phyloP scores from a whole-genome alignment of 2,797 vertebrate species.

The Luscinia luscinia region DNA sequence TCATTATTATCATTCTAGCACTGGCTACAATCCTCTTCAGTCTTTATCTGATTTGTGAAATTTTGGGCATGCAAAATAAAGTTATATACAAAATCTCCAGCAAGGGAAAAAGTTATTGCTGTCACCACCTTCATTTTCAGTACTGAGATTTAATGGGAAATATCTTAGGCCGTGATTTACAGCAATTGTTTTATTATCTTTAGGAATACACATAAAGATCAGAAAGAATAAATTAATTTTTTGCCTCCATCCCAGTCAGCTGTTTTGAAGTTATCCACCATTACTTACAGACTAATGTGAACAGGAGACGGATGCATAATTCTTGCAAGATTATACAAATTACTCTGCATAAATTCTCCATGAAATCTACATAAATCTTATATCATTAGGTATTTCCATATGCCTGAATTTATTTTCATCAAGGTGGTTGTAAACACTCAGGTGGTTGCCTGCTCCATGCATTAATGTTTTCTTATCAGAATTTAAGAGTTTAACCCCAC shows the following conservation, averaged over 20 bases:
- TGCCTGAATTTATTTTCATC: background rate
- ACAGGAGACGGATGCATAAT: background rate
- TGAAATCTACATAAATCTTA: background rate
- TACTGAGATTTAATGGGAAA: background rate
- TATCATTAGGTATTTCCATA: background rate
- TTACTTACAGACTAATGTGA: background rate
- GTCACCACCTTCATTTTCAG: background rate
- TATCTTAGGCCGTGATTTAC: background rate
- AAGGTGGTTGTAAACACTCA: background rate
- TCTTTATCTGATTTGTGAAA: background rate
- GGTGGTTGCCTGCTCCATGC: background rate
- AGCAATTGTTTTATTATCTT: background rate
- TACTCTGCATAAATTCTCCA: background rate
- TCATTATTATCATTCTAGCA: background rate
- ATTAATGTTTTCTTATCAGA: background rate
- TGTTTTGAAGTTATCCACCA: background rate
- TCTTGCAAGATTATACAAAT: background rate
- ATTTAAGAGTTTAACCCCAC: background rate
- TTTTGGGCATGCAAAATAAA: background rate
- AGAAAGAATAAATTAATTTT: background rate
- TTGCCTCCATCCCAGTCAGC: background rate
- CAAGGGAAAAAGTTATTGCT: background rate
- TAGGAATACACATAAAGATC: background rate
- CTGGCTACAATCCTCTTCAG: background rate
- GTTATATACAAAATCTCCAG: accelerated